A percentile compares a stretch with the other conserved stretches of the same genome.
phyloP scores from a whole-genome alignment of 2,797 vertebrate species.

The Toxotes lorentzi region DNA sequence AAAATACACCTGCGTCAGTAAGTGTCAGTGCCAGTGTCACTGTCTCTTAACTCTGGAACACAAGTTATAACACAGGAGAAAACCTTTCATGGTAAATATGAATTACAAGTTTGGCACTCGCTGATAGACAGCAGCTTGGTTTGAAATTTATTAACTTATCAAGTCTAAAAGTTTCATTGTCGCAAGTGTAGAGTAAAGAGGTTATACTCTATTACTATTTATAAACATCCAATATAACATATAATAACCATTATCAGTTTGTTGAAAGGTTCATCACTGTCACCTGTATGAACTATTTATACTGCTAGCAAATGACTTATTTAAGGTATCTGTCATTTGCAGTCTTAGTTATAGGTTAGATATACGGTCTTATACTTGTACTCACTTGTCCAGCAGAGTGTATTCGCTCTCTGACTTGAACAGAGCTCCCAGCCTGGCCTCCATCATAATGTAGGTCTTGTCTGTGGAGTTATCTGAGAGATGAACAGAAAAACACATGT shows the following conservation, averaged over 20 bases:
- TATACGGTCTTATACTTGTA: conserved; percentile 37
- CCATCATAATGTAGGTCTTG: conserved; percentile 94
- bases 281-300: neutral
- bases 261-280: neutral
- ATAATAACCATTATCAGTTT: neutral
- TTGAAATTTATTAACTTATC: conserved; percentile 13
- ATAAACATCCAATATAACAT: neutral
- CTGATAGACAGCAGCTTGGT: neutral
- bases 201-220: too few relatives aligned
- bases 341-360: neutral
- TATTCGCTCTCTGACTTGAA: conserved; percentile 94
- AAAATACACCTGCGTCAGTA: conserved; percentile 24
- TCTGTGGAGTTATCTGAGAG: conserved; percentile 87
- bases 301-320: neutral
- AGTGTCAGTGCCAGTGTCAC: conserved; percentile 12
- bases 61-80: conserved; percentile 24
- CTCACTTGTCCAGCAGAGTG: conserved; percentile 93
- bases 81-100: conserved; percentile 7
- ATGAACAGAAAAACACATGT: neutral
- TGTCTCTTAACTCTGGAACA: conserved; percentile 31
- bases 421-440: conserved; percentile 92
- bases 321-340: neutral
- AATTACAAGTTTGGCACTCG: neutral
- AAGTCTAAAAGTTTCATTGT: neutral
- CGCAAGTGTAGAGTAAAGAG: conserved; percentile 4